These are phyloP conservation scores for Cossypha dichroa DNA, from an alignment of 2,797 vertebrate species.

Conservation along the genomic window DNA sequence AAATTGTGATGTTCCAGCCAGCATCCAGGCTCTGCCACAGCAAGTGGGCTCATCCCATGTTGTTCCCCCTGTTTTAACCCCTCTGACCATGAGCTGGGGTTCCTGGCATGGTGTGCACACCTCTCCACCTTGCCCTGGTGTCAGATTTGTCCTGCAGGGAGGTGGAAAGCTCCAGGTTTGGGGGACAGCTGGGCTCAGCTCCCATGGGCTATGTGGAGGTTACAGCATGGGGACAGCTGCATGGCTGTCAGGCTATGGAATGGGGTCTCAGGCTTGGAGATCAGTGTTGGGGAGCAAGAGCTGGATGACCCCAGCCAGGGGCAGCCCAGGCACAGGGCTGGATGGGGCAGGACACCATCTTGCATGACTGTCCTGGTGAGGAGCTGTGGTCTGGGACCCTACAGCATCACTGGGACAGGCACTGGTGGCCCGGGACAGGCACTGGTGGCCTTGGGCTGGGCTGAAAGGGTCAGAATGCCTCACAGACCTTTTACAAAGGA, in stretches of 20 bases:
- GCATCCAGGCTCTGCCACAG: neutral
- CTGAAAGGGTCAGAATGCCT: neutral
- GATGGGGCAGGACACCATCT: neutral
- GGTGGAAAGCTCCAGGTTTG: neutral
- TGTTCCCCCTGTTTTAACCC: neutral
- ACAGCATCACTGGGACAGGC: neutral
- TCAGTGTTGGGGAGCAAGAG: rapidly evolving
- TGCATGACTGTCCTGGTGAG: rapidly evolving
- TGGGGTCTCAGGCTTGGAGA: neutral
- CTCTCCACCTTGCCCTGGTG: neutral
- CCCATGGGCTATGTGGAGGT: rapidly evolving
- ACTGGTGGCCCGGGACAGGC: neutral
- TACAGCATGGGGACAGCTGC: neutral
- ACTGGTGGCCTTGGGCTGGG: neutral
- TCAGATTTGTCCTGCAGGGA: neutral
- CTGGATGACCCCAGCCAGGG: neutral
- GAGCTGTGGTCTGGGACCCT: neutral
- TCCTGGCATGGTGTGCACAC: rapidly evolving
- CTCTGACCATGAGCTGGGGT: neutral
- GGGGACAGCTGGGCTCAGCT: neutral
- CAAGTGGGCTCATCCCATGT: rapidly evolving
- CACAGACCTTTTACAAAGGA: neutral
- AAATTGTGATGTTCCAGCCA: neutral
- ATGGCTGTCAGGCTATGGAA: neutral
- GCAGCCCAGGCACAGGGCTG: neutral